A percentile compares a stretch with the other conserved stretches of the same genome.
These are phyloP conservation scores for Sinhomidia bicolor DNA, from an alignment of 2,888 invertebrate genomes.

Conservation along the genomic window DNA sequence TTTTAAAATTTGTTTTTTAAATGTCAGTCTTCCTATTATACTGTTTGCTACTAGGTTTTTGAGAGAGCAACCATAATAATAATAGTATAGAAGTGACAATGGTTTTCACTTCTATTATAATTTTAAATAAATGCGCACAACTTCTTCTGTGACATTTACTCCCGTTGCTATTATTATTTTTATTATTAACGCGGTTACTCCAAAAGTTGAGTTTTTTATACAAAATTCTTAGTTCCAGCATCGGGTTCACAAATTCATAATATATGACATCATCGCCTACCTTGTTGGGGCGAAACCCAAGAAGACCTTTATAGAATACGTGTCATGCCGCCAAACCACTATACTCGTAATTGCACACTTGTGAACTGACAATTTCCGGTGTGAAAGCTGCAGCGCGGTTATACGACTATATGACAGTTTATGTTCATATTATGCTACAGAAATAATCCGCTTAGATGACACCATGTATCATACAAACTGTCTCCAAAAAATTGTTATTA, in stretches of 20 bases:
- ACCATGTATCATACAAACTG: neutral
- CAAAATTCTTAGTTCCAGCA: too few species aligned
- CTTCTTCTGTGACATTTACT: neutral
- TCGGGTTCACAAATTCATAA: too few species aligned
- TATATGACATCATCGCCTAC: too few species aligned
- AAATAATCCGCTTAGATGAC: slow-evolving; percentile 56
- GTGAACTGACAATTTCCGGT: slow-evolving; percentile 59
- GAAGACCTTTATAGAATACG: neutral
- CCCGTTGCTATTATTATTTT: neutral
- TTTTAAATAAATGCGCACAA: neutral
- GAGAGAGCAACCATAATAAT: too few species aligned
- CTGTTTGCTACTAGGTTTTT: too few species aligned
- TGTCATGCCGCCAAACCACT: neutral
- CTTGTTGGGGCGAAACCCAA: neutral
- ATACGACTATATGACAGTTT: too few species aligned
- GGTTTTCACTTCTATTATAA: too few species aligned
- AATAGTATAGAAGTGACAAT: too few species aligned
- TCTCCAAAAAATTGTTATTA: neutral
- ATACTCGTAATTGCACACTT: slow-evolving; percentile 1
- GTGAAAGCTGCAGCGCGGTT: slow-evolving; percentile 23
- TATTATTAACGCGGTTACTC: too few species aligned
- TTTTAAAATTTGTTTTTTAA: too few species aligned
- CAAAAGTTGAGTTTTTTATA: too few species aligned
- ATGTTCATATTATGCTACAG: neutral
- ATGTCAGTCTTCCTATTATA: too few species aligned